phyloP scores from a whole-genome alignment of 1,140 invertebrate species.

The Papilio xuthus region DNA sequence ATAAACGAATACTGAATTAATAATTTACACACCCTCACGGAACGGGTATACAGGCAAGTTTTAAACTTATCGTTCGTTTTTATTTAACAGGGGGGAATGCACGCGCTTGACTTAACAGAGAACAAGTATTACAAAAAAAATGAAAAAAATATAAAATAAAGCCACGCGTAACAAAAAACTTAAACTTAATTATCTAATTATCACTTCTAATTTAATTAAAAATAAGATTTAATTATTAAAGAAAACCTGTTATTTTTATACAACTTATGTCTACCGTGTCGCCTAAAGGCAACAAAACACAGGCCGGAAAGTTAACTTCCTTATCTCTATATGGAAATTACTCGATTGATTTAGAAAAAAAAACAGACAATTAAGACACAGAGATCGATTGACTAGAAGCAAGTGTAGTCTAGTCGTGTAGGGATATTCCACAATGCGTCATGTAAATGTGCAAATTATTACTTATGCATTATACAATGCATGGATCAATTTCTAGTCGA shows the following conservation, averaged over 20 bases:
- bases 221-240: not conserved
- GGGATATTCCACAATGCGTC: constrained; percentile 30
- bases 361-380: not conserved
- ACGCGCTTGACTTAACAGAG: too few relatives aligned
- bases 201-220: not conserved
- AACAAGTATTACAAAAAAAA: too few relatives aligned
- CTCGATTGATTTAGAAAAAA: not conserved
- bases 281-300: not conserved
- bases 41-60: too few relatives aligned
- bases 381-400: not conserved
- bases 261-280: not conserved
- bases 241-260: not conserved
- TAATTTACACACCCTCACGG: too few relatives aligned
- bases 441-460: constrained; percentile 6
- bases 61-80: too few relatives aligned
- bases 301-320: not conserved
- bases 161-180: too few relatives aligned
- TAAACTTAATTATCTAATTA: too few relatives aligned
- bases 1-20: too few relatives aligned
- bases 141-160: too few relatives aligned
- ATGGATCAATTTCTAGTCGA: constrained; percentile 14
- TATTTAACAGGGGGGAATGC: too few relatives aligned
- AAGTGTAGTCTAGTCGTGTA: not conserved
- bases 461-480: constrained; percentile 3
- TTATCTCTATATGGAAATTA: not conserved